These are phyloP conservation scores for Parazoanthus swiftii DNA, from an alignment of 92 coral and sea anemone genomes.

Conservation along the genomic window DNA sequence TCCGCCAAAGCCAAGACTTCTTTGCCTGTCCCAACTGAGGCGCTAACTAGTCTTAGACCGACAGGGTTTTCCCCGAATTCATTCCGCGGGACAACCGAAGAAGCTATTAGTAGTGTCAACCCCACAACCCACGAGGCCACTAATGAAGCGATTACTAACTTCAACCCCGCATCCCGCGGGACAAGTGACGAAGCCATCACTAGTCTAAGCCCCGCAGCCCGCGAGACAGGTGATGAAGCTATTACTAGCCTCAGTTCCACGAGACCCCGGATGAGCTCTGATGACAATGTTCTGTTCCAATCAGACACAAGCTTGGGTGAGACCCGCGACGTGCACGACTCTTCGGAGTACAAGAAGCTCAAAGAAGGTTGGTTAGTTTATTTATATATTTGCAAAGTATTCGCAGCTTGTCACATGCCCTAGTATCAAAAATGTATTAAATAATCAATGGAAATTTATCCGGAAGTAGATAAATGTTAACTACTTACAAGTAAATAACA, in stretches of 20 bases:
- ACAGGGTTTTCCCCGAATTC: not conserved
- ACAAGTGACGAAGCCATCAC: not conserved
- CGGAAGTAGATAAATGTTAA: too few species aligned
- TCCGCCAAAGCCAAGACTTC: slow-evolving; percentile 1
- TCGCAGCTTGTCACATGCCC: not conserved
- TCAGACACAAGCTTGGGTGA: slow-evolving; percentile 74
- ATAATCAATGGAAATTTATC: too few species aligned
- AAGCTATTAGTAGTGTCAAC: not conserved
- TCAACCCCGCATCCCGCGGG: not conserved
- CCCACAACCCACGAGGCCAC: not conserved
- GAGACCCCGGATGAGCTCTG: slow-evolving; percentile 45
- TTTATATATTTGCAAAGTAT: not conserved
- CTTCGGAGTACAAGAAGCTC: slow-evolving; percentile 57
- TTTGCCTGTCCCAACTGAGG: not conserved
- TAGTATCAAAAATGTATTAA: too few species aligned
- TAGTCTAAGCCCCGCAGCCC: not conserved
- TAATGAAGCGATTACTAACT: not conserved
- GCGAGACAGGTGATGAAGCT: slow-evolving; percentile 25
- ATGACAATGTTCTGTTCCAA: slow-evolving; percentile 80
- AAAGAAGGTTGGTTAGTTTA: slow-evolving; percentile 60
- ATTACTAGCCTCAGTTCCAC: slow-evolving; percentile 36
- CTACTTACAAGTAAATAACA: too few species aligned
- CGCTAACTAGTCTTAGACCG: not conserved
- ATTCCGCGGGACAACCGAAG: not conserved
- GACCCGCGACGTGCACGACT: slow-evolving; percentile 60